Evolutionary conservation across 1,140 invertebrate genomes (phyloP).

Genomic region (Lineus longissimus): DNA sequence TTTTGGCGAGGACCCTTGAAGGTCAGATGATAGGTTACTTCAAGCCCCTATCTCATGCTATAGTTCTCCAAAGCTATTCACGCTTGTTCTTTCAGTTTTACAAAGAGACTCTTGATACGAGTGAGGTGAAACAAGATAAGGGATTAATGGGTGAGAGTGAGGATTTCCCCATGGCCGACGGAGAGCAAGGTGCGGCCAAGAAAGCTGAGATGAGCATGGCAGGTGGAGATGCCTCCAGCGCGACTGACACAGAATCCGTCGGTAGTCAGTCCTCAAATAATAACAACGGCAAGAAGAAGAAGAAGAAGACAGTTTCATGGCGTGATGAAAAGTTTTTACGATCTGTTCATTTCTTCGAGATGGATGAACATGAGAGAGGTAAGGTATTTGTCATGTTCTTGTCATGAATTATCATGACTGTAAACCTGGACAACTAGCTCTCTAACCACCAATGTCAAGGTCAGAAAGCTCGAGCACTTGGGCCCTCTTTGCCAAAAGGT

Average conservation of each 20-base stretch:
- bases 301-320: conserved; percentile 70
- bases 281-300: conserved; percentile 55
- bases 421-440: too few relatives aligned
- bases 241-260: too few relatives aligned
- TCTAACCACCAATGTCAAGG: too few relatives aligned
- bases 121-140: conserved; percentile 50
- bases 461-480: too few relatives aligned
- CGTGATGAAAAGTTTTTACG: conserved; percentile 69
- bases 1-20: background rate
- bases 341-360: conserved; percentile 80
- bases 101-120: conserved; percentile 69
- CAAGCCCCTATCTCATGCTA: too few relatives aligned
- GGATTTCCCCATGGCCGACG: too few relatives aligned
- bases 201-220: background rate
- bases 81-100: conserved; percentile 88
- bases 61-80: too few relatives aligned
- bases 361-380: conserved; percentile 87
- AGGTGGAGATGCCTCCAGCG: conserved; percentile 11
- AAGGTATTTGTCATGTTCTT: conserved; percentile 12
- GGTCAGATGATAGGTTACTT: too few relatives aligned
- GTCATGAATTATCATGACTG: too few relatives aligned
- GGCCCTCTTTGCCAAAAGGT: too few relatives aligned
- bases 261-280: conserved; percentile 1
- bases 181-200: too few relatives aligned
- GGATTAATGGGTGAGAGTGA: background rate